Conservation (phyloP, 2,113 vertebrate genomes). For the Odocoileus virginianus region DNA sequence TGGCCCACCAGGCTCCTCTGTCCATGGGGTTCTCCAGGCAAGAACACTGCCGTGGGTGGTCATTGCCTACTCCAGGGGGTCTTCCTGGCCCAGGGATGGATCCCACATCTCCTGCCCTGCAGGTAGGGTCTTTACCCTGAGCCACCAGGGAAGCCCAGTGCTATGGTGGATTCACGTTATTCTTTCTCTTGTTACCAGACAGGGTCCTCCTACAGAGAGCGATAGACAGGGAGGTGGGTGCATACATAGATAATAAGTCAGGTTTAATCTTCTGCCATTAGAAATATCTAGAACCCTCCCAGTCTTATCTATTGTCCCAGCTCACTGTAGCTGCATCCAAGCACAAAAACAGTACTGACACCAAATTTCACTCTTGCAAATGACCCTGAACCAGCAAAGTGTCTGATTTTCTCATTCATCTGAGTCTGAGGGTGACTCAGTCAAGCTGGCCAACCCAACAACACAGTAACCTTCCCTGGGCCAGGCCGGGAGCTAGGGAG, state of each 20-base stretch:
- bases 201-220: neutral
- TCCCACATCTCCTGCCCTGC: neutral
- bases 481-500: accelerated
- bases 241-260: accelerated
- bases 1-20: neutral
- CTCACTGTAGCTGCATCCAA: accelerated
- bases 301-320: too few relatives aligned
- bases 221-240: neutral
- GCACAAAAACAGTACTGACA: neutral
- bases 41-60: neutral
- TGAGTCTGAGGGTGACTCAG: neutral
- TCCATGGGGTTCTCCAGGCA: neutral
- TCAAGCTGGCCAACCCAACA: accelerated
- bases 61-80: neutral
- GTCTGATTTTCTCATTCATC: neutral
- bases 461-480: accelerated
- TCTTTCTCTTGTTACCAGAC: neutral
- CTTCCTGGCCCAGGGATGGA: neutral
- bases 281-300: neutral
- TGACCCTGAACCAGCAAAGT: neutral
- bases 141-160: neutral
- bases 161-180: accelerated
- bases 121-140: neutral
- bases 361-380: neutral
- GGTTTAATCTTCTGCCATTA: too few relatives aligned